Evolutionary conservation across 1,140 invertebrate genomes (phyloP).

Genomic region (Sinonovacula constricta): DNA sequence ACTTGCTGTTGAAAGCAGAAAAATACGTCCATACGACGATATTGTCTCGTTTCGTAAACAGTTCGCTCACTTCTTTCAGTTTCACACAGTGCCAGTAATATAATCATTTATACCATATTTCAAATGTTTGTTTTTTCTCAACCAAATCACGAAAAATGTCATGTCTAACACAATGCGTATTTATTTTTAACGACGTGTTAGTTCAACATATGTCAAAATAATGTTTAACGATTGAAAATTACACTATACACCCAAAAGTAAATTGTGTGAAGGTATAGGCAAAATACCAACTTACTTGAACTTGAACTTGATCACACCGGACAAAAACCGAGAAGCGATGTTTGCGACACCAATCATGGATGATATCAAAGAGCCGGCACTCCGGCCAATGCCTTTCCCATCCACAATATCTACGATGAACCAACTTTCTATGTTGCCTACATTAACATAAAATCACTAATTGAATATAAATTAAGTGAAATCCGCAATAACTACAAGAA

Average conservation of each 20-base stretch:
- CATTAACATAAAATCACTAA: no score
- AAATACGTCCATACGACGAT: not conserved
- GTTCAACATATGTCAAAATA: no score
- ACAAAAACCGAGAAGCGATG: conserved; percentile 11
- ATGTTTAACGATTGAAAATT: not conserved
- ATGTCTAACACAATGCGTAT: no score
- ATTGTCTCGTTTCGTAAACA: not conserved
- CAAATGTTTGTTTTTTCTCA: not conserved
- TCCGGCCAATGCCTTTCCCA: not conserved
- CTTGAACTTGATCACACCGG: conserved; percentile 9
- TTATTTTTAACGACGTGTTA: no score
- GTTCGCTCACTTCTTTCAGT: no score
- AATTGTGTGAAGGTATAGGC: not conserved
- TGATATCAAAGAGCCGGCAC: conserved; percentile 15
- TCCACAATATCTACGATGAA: conserved; percentile 42
- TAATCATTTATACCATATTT: not conserved
- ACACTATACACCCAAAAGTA: not conserved
- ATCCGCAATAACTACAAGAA: no score
- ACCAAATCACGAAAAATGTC: not conserved
- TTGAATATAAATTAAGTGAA: no score
- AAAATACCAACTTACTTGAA: conserved; percentile 14
- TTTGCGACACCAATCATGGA: conserved; percentile 22
- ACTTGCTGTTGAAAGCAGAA: not conserved
- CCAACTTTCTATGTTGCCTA: conserved; percentile 34
- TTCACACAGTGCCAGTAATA: not conserved